Evolutionary conservation across 2,797 vertebrate species (phyloP).

Genomic region (Odontamblyopus lacepedii): DNA sequence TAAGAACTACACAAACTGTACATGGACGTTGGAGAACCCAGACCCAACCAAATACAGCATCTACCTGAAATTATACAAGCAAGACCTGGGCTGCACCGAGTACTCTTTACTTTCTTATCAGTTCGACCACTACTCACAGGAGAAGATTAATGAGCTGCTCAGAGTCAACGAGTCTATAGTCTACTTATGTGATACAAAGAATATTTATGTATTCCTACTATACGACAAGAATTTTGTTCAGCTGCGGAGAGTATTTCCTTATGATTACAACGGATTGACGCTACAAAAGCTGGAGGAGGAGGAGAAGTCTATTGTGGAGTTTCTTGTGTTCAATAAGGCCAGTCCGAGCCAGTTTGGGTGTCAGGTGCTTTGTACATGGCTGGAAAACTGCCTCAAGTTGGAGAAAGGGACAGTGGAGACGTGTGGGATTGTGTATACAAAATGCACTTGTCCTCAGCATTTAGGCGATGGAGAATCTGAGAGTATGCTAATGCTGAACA

Average conservation of each 20-base stretch:
- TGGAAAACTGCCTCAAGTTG: constrained; percentile 97
- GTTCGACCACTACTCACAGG: constrained; percentile 98
- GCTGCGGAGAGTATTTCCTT: constrained; percentile 92
- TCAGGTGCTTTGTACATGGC: constrained; percentile 97
- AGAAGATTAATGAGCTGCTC: constrained; percentile 98
- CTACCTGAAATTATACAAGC: constrained; percentile 99
- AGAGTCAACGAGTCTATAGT: constrained; percentile 97
- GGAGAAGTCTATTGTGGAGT: constrained; percentile 96
- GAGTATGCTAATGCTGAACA: constrained; percentile 93
- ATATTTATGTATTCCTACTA: constrained; percentile 97
- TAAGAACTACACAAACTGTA: constrained; percentile 99
- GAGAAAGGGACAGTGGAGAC: constrained; percentile 96
- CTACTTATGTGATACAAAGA: constrained; percentile 95
- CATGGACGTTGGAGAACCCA: constrained; percentile 99
- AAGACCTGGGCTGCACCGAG: constrained; percentile 97
- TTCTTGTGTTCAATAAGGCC: constrained; percentile 98
- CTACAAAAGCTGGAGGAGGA: constrained; percentile 91
- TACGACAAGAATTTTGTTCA: constrained; percentile 99
- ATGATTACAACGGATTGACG: constrained; percentile 89
- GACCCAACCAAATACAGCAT: constrained; percentile 99
- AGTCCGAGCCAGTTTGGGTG: constrained; percentile 99
- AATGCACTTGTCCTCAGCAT: constrained; percentile 98
- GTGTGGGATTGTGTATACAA: constrained; percentile 97
- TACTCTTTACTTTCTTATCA: constrained; percentile 98
- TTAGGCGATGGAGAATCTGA: constrained; percentile 95